Base-by-base conservation (phyloP, 2,797 vertebrate genomes). In the Spatula versicolor region DNA sequence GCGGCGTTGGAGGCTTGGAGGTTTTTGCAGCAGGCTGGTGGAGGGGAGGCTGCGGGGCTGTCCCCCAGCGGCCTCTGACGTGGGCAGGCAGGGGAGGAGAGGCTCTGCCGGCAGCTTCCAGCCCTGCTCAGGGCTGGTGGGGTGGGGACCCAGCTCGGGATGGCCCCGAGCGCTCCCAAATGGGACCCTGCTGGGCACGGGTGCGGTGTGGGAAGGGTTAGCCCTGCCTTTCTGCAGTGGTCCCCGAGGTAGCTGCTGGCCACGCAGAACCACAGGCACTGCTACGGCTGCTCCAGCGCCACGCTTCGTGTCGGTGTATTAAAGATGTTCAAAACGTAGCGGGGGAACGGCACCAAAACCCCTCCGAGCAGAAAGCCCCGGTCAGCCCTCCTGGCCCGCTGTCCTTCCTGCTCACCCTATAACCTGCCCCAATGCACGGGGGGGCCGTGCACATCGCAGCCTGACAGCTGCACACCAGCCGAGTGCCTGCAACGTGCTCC, bases 401-500 rank as follows among this genome's bases (percentile, higher is more conserved):
- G 41, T 58, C 80, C 93, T 37, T 45, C 13, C 86, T 62, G 4
- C 18, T 91, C 67, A 23, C 83, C 64, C 68, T 35, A 3, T 11
- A 45, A 62, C 25, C 89, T 93, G 93, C 88, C 90, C 75, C 75
- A 85, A 28, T 78, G 92, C 88, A 83, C 77, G 86, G 46, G 26
- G 21, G 50, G 2, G 55, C 87, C 45, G 82, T 91, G 91, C 91
- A 78, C 22, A n/a, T 94, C 86, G 87, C 56, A 87, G 94, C 62
- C 72, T 82, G 78, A 73, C 91, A 94, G 33, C 86, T 82, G 83
- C 88, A 86, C 83, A 83, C 83, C 95, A 95, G 87, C 85, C 46
- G 82, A 90, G 78, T 15, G 75, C 13, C 76, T 82, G 64, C 66
- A 85, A 33, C 60, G 26, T 2, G 69, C 23, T 88, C 72, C 62